Evolutionary conservation across 2,797 vertebrate genomes (phyloP).

Genomic region (Galagoides demidoff): DNA sequence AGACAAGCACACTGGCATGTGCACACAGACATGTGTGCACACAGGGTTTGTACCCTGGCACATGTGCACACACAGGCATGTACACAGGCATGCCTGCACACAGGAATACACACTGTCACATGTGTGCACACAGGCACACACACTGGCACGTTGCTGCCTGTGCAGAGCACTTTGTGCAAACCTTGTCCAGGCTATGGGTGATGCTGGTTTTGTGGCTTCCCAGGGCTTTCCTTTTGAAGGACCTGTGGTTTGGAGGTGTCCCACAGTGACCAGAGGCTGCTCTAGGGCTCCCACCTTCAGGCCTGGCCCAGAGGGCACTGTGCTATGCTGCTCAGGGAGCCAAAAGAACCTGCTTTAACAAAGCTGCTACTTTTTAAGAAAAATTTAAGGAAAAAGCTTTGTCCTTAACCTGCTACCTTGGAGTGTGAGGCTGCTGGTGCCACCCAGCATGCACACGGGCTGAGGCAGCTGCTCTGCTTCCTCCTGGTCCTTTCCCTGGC

Average conservation of each 20-base stretch:
- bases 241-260: not conserved
- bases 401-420: not conserved
- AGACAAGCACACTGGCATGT: too few relatives aligned
- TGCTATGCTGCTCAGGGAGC: not conserved
- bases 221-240: not conserved
- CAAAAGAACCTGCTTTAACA: not conserved
- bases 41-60: rapidly evolving
- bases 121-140: too few relatives aligned
- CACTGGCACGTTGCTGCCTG: not conserved
- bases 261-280: not conserved
- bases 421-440: not conserved
- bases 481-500: not conserved
- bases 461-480: too few relatives aligned
- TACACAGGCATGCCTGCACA: too few relatives aligned
- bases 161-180: not conserved
- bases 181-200: too few relatives aligned
- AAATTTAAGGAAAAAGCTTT: not conserved
- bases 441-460: not conserved
- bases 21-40: rapidly evolving
- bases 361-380: not conserved
- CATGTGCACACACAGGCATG: rapidly evolving
- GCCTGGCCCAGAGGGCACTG: not conserved
- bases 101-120: too few relatives aligned
- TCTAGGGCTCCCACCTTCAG: rapidly evolving
- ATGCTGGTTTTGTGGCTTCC: not conserved